These are phyloP conservation scores for Rhinolophus sinicus DNA, from an alignment of 2,113 vertebrate genomes.

Conservation along the genomic window DNA sequence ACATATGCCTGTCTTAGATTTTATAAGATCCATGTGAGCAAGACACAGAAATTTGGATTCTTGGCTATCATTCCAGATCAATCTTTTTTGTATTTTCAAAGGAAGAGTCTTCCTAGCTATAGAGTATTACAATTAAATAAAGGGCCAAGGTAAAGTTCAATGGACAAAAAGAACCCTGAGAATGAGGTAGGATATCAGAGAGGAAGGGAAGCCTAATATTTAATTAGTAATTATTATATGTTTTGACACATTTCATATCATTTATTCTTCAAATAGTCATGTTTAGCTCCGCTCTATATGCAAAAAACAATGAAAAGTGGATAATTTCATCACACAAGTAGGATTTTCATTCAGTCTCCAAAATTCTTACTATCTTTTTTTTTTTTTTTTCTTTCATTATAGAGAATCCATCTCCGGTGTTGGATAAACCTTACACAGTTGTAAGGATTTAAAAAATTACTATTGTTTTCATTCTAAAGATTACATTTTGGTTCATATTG, in stretches of 20 bases:
- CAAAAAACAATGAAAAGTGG: not conserved
- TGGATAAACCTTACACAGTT: not conserved
- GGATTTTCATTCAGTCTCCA: not conserved
- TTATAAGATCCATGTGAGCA: not conserved
- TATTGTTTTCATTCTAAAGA: not conserved
- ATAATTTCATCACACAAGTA: not conserved
- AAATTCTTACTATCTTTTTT: not conserved
- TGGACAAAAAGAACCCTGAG: not conserved
- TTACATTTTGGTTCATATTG: not conserved
- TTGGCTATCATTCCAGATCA: not conserved
- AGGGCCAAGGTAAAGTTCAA: not conserved
- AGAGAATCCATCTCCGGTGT: not conserved
- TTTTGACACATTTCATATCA: not conserved
- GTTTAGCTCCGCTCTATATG: not conserved
- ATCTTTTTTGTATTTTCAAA: not conserved
- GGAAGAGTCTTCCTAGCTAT: not conserved
- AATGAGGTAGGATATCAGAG: not conserved
- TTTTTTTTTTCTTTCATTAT: not conserved
- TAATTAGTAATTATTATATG: not conserved
- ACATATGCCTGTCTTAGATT: not conserved
- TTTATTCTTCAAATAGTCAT: not conserved
- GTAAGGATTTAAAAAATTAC: not conserved
- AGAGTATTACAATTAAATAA: not conserved
- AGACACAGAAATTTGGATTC: not conserved
- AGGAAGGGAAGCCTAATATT: not conserved